phyloP scores from a whole-genome alignment of 1,140 invertebrate species.

The Tetramorium alpestre region DNA sequence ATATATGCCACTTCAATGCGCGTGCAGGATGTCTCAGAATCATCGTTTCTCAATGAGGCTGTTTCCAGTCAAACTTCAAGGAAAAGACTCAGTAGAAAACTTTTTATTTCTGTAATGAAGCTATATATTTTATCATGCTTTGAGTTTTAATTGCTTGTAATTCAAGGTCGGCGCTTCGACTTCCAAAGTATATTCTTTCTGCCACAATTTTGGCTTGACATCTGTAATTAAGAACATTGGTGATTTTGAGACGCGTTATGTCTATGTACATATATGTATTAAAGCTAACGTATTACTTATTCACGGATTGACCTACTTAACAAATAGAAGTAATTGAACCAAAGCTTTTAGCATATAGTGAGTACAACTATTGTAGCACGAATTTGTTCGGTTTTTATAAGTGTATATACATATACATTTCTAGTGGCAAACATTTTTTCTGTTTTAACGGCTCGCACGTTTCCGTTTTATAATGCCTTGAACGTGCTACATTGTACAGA shows the following conservation, averaged over 20 bases:
- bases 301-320: constrained; percentile 10
- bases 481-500: constrained; percentile 32
- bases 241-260: neutral
- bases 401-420: neutral
- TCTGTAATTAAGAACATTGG: neutral
- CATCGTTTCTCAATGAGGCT: neutral
- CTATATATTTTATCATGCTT: constrained; percentile 6
- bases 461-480: constrained; percentile 10
- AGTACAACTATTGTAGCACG: neutral
- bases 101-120: neutral
- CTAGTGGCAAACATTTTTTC: neutral
- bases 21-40: neutral
- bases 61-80: neutral
- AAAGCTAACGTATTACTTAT: neutral
- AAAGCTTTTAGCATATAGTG: constrained; percentile 18
- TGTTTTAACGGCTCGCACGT: neutral
- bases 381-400: neutral
- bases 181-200: neutral
- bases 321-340: constrained; percentile 9
- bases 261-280: constrained; percentile 15
- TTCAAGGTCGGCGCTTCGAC: neutral
- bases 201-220: neutral
- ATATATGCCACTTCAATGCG: neutral
- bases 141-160: constrained; percentile 30
- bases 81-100: neutral